Conservation (phyloP, 2,888 invertebrate species). For the Hydraecia micacea region DNA sequence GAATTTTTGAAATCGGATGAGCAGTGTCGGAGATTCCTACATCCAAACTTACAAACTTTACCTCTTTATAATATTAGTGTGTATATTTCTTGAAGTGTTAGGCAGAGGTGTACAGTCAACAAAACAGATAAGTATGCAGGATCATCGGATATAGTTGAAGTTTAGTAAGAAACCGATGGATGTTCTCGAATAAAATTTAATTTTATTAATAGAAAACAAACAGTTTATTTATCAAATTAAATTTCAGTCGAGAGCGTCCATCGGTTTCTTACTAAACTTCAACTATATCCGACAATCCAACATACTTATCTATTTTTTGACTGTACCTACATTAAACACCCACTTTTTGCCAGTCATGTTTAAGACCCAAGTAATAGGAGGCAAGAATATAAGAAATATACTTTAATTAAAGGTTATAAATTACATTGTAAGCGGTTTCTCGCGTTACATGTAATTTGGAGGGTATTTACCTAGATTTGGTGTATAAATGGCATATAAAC, state of each 20-base stretch:
- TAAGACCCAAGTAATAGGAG: neutral
- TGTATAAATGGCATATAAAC: slow-evolving; percentile 52
- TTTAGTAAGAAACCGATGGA: too few relatives aligned
- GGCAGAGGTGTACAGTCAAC: neutral
- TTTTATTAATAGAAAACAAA: too few relatives aligned
- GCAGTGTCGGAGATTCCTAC: neutral
- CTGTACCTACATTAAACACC: neutral
- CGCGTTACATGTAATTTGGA: slow-evolving; percentile 35
- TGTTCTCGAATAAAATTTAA: too few relatives aligned
- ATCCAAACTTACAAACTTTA: neutral
- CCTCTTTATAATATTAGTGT: neutral
- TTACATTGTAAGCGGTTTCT: slow-evolving; percentile 20
- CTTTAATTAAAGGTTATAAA: slow-evolving; percentile 37
- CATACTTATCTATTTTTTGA: too few relatives aligned
- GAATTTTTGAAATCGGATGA: neutral
- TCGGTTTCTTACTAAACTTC: too few relatives aligned
- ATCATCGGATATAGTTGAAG: too few relatives aligned
- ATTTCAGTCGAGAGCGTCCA: too few relatives aligned
- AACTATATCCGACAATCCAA: too few relatives aligned
- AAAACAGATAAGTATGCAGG: too few relatives aligned
- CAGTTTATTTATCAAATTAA: too few relatives aligned
- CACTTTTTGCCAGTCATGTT: neutral
- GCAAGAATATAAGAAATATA: slow-evolving; percentile 7
- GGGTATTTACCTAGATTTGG: slow-evolving; percentile 21
- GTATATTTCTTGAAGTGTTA: neutral